Evolutionary conservation across 2,888 invertebrate species (phyloP).

Genomic region (Empis stercorea): DNA sequence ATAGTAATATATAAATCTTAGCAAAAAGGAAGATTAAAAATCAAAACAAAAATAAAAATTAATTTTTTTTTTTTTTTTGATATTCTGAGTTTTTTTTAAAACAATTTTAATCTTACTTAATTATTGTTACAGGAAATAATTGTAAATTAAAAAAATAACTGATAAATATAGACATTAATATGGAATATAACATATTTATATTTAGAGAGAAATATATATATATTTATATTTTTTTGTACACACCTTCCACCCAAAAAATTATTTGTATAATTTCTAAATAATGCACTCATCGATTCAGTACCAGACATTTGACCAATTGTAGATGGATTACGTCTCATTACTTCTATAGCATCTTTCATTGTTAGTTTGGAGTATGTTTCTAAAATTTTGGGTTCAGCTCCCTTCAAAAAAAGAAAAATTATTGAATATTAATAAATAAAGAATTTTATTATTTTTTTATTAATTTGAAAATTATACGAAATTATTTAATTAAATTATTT

Average conservation of each 20-base stretch:
- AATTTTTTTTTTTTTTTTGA: too few species aligned
- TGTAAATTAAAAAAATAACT: too few species aligned
- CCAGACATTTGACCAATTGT: constrained; percentile 78
- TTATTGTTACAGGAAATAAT: too few species aligned
- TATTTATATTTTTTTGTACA: constrained; percentile 21
- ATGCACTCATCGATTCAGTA: constrained; percentile 81
- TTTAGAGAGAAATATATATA: too few species aligned
- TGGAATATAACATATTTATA: too few species aligned
- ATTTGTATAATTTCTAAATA: constrained; percentile 78
- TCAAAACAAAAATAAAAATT: too few species aligned
- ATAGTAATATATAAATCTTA: too few species aligned
- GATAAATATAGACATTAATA: too few species aligned
- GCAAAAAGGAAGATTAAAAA: too few species aligned
- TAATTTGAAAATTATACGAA: neutral
- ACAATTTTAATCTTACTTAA: too few species aligned
- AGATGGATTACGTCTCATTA: constrained; percentile 76
- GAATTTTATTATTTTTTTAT: too few species aligned
- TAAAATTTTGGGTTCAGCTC: constrained; percentile 83
- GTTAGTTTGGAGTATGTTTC: constrained; percentile 89
- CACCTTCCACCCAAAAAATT: constrained; percentile 77
- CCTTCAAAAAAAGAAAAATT: constrained; percentile 30
- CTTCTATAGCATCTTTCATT: constrained; percentile 87
- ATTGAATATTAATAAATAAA: neutral
- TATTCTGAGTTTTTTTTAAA: too few species aligned
- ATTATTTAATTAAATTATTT: neutral